Percentiles rank a stretch among this genome's conserved stretches.
Evolutionary conservation across 2,113 vertebrate genomes (phyloP).

Genomic region (Pelusios castaneus): DNA sequence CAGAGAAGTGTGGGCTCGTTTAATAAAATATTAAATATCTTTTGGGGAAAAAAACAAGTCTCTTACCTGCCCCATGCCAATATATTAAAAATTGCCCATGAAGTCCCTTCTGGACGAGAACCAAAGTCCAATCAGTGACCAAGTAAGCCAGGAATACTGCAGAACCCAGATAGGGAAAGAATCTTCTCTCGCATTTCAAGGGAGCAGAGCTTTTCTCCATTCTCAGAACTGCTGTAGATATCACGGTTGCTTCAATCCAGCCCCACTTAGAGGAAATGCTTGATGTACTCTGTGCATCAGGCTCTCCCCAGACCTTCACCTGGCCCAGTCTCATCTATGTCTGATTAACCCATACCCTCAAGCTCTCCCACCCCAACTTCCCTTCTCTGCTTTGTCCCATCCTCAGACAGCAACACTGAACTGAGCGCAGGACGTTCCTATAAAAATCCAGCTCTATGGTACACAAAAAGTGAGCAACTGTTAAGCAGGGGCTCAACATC

Average conservation of each 20-base stretch:
- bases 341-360: neutral
- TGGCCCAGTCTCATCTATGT: neutral
- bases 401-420: neutral
- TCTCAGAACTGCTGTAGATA: neutral
- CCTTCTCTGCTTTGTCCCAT: neutral
- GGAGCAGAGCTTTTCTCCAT: neutral
- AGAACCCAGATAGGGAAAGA: neutral
- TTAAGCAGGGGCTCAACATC: neutral
- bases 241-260: neutral
- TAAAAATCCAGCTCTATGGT: neutral
- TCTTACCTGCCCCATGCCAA: neutral
- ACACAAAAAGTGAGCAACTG: neutral
- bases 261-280: neutral
- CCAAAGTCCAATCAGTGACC: neutral
- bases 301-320: neutral
- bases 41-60: neutral
- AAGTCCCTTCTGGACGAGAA: neutral
- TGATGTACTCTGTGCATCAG: fast-evolving
- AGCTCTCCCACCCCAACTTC: neutral
- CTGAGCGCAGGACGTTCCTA: neutral
- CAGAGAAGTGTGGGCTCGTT: neutral
- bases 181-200: neutral
- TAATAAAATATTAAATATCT: neutral
- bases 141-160: neutral
- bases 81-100: neutral